Conservation (phyloP, 2,113 vertebrate species). For the Myodes glareolus region DNA sequence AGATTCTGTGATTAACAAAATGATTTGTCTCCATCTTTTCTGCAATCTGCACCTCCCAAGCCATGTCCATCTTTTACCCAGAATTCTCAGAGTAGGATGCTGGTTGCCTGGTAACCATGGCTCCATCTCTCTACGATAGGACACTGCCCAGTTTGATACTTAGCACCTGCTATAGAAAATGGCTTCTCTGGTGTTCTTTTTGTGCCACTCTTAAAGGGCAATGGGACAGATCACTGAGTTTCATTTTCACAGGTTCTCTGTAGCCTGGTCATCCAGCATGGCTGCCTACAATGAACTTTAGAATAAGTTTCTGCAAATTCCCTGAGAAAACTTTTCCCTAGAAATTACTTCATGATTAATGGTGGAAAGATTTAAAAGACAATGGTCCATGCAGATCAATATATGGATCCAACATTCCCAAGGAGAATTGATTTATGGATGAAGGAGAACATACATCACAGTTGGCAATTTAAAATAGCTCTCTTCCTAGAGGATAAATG, state of each 20-base stretch:
- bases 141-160: not conserved
- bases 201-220: not conserved
- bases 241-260: not conserved
- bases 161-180: not conserved
- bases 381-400: slow-evolving; percentile 66
- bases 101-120: not conserved
- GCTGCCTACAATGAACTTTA: not conserved
- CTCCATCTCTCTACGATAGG: not conserved
- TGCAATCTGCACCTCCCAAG: not conserved
- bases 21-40: not conserved
- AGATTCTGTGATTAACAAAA: not conserved
- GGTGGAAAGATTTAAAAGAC: slow-evolving; percentile 52
- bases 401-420: slow-evolving; percentile 69
- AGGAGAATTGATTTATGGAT: slow-evolving; percentile 70
- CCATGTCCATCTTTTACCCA: not conserved
- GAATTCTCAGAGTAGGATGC: not conserved
- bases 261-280: not conserved
- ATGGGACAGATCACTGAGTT: not conserved
- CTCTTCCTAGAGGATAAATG: slow-evolving; percentile 70
- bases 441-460: slow-evolving; percentile 71
- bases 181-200: not conserved
- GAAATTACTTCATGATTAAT: slow-evolving; percentile 72
- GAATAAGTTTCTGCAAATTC: not conserved
- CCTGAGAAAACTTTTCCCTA: slow-evolving; percentile 25
- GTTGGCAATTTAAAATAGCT: slow-evolving; percentile 76